Base-by-base conservation (phyloP, 2,113 vertebrate species). In the Nothoprocta pentlandii region DNA sequence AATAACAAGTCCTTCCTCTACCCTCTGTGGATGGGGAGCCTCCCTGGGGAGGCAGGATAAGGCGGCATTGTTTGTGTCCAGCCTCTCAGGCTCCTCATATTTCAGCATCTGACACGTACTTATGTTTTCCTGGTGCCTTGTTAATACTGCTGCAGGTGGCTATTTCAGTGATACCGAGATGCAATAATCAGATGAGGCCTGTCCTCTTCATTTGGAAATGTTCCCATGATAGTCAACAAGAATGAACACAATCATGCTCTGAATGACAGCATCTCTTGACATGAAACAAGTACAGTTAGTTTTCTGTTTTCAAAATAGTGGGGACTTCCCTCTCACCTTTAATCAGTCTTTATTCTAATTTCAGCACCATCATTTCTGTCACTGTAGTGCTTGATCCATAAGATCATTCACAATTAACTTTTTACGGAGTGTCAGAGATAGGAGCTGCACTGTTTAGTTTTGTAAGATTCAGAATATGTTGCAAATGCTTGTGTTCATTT, bases 401-500 rank as follows among this genome's bases (percentile, higher is more conserved):
- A 28, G 54, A 68, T 89, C n/a, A 47, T 51, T 71, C 62, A 25
- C 76, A 75, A 89, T n/a, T 51, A 59, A 15, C 59, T 92, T 89
- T 70, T 49, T 62, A 14, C 16, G 36, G 2, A 89, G n/a, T 4
- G 1, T 30, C 34, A 34, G 23, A 76, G 90, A 80, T 82, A 39
- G 44, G 39, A 92, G 76, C 49, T 42, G 28, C 39, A 17, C 30
- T 17, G 10, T 39, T 75, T 51, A 53, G 26, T 82, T 86, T 83
- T 86, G 11, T 63, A 34, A 73, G 71, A 70, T 54, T 79, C 36
- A 76, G 49, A 47, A 26, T 47, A 25, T 5, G 16, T 34, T 85
- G 67, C 44, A 73, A 71, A 80, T 0, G 0, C 49, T 82, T 16
- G 7, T 5, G 12, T 59, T 77, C 54, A 49, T 34, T 49, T 5